phyloP scores from a whole-genome alignment of 2,888 invertebrate genomes.

The Autographa gamma region DNA sequence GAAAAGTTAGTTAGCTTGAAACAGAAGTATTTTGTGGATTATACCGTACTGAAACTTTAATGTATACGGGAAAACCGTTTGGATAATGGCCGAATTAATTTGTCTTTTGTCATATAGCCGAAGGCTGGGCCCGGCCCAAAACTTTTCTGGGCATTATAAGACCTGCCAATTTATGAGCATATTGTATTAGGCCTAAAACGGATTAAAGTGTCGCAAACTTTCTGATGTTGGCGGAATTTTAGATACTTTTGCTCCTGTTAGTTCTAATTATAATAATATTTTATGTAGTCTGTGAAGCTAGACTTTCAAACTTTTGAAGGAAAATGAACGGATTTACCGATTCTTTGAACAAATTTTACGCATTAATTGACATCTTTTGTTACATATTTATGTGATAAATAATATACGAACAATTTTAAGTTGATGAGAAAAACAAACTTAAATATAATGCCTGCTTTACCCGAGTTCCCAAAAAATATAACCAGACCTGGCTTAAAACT shows the following conservation, averaged over 20 bases:
- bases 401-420: no score
- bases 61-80: slow-evolving; percentile 33
- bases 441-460: background rate
- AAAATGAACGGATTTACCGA: background rate
- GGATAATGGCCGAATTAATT: slow-evolving; percentile 51
- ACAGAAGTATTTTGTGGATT: slow-evolving; percentile 51
- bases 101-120: slow-evolving; percentile 45
- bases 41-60: slow-evolving; percentile 48
- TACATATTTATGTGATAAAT: no score
- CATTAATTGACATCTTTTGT: no score
- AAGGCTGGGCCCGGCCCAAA: slow-evolving; percentile 31
- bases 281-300: background rate
- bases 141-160: slow-evolving; percentile 47
- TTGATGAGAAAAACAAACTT: no score
- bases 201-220: slow-evolving; percentile 20
- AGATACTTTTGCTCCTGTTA: background rate
- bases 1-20: slow-evolving; percentile 24
- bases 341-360: no score
- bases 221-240: background rate
- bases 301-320: no score
- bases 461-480: slow-evolving; percentile 17
- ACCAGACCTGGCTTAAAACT: slow-evolving; percentile 30
- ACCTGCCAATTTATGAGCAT: slow-evolving; percentile 49
- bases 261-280: background rate
- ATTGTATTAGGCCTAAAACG: slow-evolving; percentile 37